phyloP scores from a whole-genome alignment of 1,140 invertebrate genomes.

The Drosophila sechellia region DNA sequence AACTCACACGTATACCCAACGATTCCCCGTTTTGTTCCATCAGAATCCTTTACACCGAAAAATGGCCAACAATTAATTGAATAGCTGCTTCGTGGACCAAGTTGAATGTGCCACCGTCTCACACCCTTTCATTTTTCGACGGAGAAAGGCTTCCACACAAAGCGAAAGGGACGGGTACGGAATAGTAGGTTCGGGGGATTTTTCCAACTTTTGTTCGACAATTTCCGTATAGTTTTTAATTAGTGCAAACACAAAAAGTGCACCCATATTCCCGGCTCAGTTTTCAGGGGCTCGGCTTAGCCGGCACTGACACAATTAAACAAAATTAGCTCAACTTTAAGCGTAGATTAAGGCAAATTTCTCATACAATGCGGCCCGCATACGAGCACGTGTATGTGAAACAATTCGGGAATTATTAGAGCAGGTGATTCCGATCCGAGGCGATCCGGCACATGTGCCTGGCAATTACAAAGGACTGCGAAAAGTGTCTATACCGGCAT shows the following conservation, averaged over 20 bases:
- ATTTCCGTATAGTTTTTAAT: constrained; percentile 62
- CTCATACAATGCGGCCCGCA: constrained; percentile 27
- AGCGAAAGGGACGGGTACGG: constrained; percentile 12
- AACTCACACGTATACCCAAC: constrained; percentile 48
- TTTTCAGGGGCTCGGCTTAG: constrained; percentile 42
- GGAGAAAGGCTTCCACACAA: constrained; percentile 50
- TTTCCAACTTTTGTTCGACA: constrained; percentile 44
- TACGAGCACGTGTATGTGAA: not conserved
- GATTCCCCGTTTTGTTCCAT: constrained; percentile 26
- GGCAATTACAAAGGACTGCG: constrained; percentile 25
- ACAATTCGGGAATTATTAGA: constrained; percentile 68
- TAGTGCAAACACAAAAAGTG: constrained; percentile 77
- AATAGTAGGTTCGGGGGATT: constrained; percentile 8
- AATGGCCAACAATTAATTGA: constrained; percentile 74
- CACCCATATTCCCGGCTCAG: constrained; percentile 39
- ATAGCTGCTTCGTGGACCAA: constrained; percentile 17
- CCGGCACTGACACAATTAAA: constrained; percentile 77
- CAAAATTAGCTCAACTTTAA: constrained; percentile 83
- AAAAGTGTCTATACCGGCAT: constrained; percentile 1
- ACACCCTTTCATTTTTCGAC: constrained; percentile 61
- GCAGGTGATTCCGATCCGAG: constrained; percentile 41
- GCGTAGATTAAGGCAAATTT: constrained; percentile 77
- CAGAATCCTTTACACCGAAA: constrained; percentile 37
- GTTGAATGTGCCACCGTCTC: constrained; percentile 43
- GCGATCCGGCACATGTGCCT: constrained; percentile 13